Percentiles rank a stretch among this genome's conserved stretches.
phyloP scores from a whole-genome alignment of 2,888 invertebrate species.

The Epinotia demarniana region DNA sequence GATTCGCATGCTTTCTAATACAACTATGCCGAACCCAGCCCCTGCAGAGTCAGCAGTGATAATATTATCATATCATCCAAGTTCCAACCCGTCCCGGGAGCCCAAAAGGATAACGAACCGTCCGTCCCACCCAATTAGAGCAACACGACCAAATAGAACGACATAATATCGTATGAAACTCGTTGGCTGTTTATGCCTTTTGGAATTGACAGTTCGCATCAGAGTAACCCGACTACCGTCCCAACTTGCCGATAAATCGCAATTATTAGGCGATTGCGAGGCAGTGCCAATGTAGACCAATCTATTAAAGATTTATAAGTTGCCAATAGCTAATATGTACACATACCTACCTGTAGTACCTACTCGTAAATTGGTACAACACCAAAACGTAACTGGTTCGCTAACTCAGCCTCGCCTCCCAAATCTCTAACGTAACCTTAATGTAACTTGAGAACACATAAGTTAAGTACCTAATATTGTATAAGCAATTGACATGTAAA shows the following conservation, averaged over 20 bases:
- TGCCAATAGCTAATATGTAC: no score
- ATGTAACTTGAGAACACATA: no score
- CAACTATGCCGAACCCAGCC: not conserved
- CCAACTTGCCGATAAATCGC: slow-evolving; percentile 1
- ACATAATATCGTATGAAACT: not conserved
- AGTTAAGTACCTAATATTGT: no score
- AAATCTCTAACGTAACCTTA: no score
- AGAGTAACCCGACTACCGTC: slow-evolving; percentile 1
- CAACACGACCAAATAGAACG: not conserved
- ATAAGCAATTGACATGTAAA: no score
- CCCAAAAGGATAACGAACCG: slow-evolving; percentile 12
- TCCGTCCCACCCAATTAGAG: slow-evolving; percentile 15
- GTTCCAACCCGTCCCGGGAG: slow-evolving; percentile 5
- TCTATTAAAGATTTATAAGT: not conserved
- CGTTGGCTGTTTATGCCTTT: not conserved
- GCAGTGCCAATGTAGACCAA: not conserved
- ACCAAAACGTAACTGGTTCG: no score
- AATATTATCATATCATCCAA: slow-evolving; percentile 11
- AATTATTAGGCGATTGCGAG: not conserved
- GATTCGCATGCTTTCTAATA: not conserved
- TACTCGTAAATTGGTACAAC: no score
- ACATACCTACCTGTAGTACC: no score
- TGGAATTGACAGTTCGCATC: not conserved
- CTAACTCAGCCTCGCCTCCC: no score
- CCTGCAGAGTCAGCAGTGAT: slow-evolving; percentile 4